These are phyloP conservation scores for Catalaphyllia jardinei DNA, from an alignment of 64 coral and sea anemone species.

Conservation along the genomic window DNA sequence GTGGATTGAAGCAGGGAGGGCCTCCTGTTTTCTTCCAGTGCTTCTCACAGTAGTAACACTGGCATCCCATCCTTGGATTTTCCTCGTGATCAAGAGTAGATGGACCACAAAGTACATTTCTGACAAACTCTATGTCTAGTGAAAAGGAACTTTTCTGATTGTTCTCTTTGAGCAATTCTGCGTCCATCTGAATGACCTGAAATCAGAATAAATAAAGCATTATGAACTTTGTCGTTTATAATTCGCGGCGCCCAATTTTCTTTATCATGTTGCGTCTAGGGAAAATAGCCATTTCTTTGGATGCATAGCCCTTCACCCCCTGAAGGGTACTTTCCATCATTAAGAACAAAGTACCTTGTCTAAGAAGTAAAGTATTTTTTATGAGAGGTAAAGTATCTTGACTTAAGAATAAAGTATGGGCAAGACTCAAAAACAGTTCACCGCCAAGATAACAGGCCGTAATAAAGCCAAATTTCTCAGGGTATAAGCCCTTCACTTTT, in stretches of 20 bases:
- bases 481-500: no score
- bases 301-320: no score
- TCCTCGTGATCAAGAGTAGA: background rate
- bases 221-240: background rate
- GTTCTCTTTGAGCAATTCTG: background rate
- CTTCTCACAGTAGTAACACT: constrained; percentile 21
- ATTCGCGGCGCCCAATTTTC: no score
- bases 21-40: constrained; percentile 6
- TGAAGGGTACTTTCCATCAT: no score
- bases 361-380: no score
- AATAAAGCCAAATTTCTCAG: no score
- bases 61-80: background rate
- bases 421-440: no score
- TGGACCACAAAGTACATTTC: background rate
- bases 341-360: no score
- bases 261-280: background rate
- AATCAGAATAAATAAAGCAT: background rate
- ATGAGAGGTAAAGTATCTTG: no score
- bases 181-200: constrained; percentile 7
- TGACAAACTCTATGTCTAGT: background rate
- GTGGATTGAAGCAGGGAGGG: background rate
- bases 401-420: no score
- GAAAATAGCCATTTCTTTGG: no score
- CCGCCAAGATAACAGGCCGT: no score
- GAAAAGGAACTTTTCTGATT: background rate